Evolutionary conservation across 2,888 invertebrate species (phyloP).

Genomic region (Eumerus sabulonum): DNA sequence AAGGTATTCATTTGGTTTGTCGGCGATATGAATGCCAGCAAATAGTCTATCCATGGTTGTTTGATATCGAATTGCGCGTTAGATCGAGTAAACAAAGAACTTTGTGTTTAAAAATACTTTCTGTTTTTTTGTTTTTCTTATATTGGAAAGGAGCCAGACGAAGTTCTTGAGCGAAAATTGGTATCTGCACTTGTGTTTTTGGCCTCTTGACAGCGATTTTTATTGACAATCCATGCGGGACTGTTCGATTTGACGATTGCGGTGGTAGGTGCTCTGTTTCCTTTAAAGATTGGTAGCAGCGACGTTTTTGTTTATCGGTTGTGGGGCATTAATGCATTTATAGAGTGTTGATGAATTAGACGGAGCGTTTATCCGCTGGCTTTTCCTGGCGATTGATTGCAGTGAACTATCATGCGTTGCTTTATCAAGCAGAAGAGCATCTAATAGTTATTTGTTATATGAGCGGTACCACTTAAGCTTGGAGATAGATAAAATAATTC

Average conservation of each 20-base stretch:
- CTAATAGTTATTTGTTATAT: too few relatives aligned
- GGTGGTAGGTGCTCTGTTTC: neutral
- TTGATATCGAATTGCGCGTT: conserved; percentile 2
- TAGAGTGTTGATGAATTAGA: too few relatives aligned
- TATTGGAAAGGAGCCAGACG: neutral
- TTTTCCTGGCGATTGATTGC: too few relatives aligned
- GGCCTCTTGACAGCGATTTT: conserved; percentile 24
- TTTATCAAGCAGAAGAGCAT: too few relatives aligned
- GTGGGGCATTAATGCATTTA: too few relatives aligned
- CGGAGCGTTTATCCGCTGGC: too few relatives aligned
- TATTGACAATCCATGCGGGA: neutral
- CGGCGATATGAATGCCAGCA: conserved; percentile 80
- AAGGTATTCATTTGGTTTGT: conserved; percentile 80
- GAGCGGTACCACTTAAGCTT: too few relatives aligned
- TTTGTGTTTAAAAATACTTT: conserved; percentile 28
- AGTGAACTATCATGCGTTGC: too few relatives aligned
- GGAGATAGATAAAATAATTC: too few relatives aligned
- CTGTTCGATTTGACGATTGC: neutral
- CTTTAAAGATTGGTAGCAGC: too few relatives aligned
- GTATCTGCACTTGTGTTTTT: conserved; percentile 20
- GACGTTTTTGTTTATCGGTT: too few relatives aligned
- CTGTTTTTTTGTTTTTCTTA: conserved; percentile 2
- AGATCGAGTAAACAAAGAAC: conserved; percentile 17
- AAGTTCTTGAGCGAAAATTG: neutral
- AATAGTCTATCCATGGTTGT: conserved; percentile 73